Evolutionary conservation across 2,888 invertebrate genomes (phyloP).

Genomic region (Rhagonycha fulva): DNA sequence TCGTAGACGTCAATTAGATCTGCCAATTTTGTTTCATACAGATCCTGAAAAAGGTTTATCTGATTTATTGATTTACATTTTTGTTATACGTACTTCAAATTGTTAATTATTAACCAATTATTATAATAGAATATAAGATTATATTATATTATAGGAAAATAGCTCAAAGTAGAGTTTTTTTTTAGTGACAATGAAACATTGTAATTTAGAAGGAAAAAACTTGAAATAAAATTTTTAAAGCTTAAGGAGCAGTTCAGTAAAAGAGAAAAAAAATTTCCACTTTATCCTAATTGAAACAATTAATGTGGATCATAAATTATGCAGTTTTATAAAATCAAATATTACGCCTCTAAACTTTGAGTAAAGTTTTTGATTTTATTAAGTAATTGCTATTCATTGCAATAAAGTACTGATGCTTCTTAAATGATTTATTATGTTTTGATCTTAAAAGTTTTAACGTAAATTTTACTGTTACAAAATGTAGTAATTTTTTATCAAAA

Average conservation of each 20-base stretch:
- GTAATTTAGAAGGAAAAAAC: not conserved
- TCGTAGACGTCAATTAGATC: no score
- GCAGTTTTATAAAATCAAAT: not conserved
- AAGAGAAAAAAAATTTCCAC: not conserved
- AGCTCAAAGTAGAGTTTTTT: not conserved
- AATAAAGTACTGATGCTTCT: not conserved
- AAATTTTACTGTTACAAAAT: not conserved
- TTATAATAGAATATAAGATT: no score
- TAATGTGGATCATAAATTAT: not conserved
- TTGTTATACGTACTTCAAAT: no score
- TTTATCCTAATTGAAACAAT: not conserved
- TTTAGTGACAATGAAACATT: not conserved
- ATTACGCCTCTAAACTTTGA: not conserved
- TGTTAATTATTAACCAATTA: no score
- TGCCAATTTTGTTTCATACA: no score
- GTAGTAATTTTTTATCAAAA: not conserved
- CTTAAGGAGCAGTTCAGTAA: not conserved
- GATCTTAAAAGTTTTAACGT: not conserved
- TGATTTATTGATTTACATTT: no score
- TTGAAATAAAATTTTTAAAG: not conserved
- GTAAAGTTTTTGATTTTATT: not conserved
- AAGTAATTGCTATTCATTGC: not conserved
- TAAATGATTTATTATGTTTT: not conserved
- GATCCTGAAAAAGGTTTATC: no score
- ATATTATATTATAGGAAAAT: not conserved